Base-by-base conservation (phyloP, 1,140 invertebrate genomes). In the Tribolium castaneum region DNA sequence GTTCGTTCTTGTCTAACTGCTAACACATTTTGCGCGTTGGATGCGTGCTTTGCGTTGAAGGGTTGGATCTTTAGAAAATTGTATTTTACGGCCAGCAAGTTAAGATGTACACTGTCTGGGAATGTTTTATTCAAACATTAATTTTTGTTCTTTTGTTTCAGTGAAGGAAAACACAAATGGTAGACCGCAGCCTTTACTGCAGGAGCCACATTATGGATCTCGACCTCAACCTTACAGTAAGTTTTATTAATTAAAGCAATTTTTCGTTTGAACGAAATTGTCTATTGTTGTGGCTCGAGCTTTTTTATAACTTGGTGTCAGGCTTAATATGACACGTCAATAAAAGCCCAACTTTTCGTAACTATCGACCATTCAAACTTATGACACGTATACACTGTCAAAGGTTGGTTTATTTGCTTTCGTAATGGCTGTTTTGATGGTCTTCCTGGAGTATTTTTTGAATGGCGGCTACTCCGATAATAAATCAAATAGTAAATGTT, bases 181-280 rank as follows among this genome's bases (percentile, higher is more conserved):
- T 83, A 89, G 92, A 83, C 93, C 93, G 7, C 91, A 91, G 79
- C 95, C 95, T 73, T 89, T 96, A 79, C 90, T 96, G 59, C 94
- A 95, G 86, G 95, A 96, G 84, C 95, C 95, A 45, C 92, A 95
- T 87, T 96, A 94, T 86, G 94, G 94, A 78, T 93, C 93, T 77
- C 90, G 93, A 83, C 94, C 94, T 80, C 93, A 95, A 85, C 94
- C 94, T 77, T 96, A 95, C 89, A 94, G 94, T 95, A 90, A 95
- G 93, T 92, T 51, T 49, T 72, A 51, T 72, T 72, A 72, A 50
- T 72, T 72, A 30, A 72, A 14, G 39, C 39, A 39, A 10, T 72
- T 72, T 51, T 50, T 25, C 22, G 70, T 13, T 72, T 45, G 7
- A 45, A 45, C 2, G 7, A 45, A 45, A 39, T 39, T 39, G 9